Base-by-base conservation (phyloP, 2,888 invertebrate genomes). In the Baronia brevicornis region DNA sequence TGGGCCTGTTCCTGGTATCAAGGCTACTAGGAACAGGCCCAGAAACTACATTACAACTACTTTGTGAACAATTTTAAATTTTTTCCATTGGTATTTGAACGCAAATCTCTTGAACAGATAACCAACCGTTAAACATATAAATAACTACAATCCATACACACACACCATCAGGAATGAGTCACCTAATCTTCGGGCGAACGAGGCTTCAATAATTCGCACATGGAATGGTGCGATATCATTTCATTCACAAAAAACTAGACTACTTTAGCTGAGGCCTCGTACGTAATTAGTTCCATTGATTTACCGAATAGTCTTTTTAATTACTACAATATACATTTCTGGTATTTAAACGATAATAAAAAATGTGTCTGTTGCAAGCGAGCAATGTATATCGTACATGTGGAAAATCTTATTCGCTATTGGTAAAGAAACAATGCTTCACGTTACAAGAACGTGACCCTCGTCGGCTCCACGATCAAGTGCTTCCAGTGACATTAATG, bases 101-200 rank as follows among this genome's bases (percentile, higher is more conserved):
- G n/a, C n/a, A n/a, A n/a, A n/a, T n/a, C n/a, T n/a, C n/a, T n/a
- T n/a, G n/a, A n/a, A n/a, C n/a, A n/a, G n/a, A n/a, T n/a, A n/a
- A n/a, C n/a, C n/a, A n/a, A n/a, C n/a, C n/a, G n/a, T n/a, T n/a
- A n/a, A n/a, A n/a, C n/a, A n/a, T n/a, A n/a, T n/a, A n/a, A n/a
- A n/a, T n/a, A n/a, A n/a, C n/a, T n/a, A n/a, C n/a, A n/a, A n/a
- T n/a, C n/a, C n/a, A n/a, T n/a, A n/a, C n/a, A n/a, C n/a, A n/a
- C n/a, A n/a, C n/a, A n/a, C n/a, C n/a, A n/a, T 29, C 26, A 56
- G 42, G 45, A 54, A 54, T 73, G 73, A 73, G 51, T 73, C 72
- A 72, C 51, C 59, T 63, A 62, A 67, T 61, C 58, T 51, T 44
- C 43, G 40, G 43, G 43, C 51, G 54, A 46, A 49, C 54, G 33